Evolutionary conservation across 2,113 vertebrate genomes (phyloP), one percentile per base, ranked within the genome.

Genomic region (Nerophis ophidion): DNA sequence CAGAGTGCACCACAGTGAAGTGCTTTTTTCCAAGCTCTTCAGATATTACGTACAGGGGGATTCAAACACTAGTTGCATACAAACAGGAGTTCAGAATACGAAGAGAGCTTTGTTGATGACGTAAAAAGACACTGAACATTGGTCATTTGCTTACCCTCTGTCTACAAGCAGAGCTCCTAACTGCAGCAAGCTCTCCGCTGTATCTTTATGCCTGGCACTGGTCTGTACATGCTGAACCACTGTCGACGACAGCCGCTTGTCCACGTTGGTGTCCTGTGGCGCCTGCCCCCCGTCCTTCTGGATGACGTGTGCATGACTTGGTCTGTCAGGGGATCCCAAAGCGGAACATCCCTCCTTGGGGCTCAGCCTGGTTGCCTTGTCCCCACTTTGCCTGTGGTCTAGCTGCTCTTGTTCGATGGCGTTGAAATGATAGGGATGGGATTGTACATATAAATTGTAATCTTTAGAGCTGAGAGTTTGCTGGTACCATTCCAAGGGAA

Each of bases 301-400:
- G 0, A 87, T 90, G 79, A 91, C 87, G 69, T 93, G 92, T 45
- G 90, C 91, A 38, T 93, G 92, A 62, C 90, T 93, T 0, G 97
- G 96, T 79, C 94, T 91, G 57, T 95, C 93, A 0, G 97, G 97
- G 16, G 97, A 99, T 26, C 97, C 96, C 0, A 91, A 92, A 19
- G 96, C 95, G 0, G 94, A 93, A 0, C 92, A 95, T 11, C 93
- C 96, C 0, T 91, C 93, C 0, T 92, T 91, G 0, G 97, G 97
- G 70, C 97, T 98, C 83, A 92, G 91, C 61, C 94, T 91, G 35
- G 89, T 91, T 12, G 88, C 87, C 42, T 90, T 81, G 55, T 94
- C 92, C 5, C 81, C 84, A 59, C 82, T 83, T 49, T 80, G 82
- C n/a, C 66, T 70, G 0, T 75, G 67, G 56, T 55, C 60, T 48